Evolutionary conservation across 1,140 invertebrate genomes (phyloP).

Genomic region (Spodoptera frugiperda): DNA sequence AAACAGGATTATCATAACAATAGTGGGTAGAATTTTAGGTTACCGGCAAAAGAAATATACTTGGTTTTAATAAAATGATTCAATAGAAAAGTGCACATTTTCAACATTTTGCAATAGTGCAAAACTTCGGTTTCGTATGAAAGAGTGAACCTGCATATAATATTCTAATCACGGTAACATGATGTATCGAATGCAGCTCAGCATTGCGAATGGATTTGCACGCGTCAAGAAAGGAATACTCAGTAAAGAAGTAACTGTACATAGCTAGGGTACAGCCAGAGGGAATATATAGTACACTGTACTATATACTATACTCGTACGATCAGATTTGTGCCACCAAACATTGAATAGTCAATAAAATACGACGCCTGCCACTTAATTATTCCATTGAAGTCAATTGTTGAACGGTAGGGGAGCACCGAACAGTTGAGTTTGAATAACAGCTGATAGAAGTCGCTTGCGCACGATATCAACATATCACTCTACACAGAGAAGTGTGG

Average conservation of each 20-base stretch:
- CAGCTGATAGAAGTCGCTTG: constrained; percentile 52
- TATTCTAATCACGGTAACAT: too few relatives aligned
- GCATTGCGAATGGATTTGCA: background rate
- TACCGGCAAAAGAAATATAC: too few relatives aligned
- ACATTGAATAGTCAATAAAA: constrained; percentile 1
- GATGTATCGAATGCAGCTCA: too few relatives aligned
- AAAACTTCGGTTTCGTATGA: too few relatives aligned
- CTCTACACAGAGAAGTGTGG: background rate
- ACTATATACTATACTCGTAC: too few relatives aligned
- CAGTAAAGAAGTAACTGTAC: background rate
- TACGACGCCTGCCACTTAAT: constrained; percentile 59
- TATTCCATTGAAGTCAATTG: constrained; percentile 77
- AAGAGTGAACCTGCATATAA: too few relatives aligned
- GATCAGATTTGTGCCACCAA: background rate
- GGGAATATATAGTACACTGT: too few relatives aligned
- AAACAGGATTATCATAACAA: too few relatives aligned
- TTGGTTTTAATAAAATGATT: too few relatives aligned
- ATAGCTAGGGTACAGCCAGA: background rate
- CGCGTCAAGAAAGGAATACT: background rate
- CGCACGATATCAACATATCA: constrained; percentile 15
- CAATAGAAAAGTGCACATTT: too few relatives aligned
- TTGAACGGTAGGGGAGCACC: constrained; percentile 49
- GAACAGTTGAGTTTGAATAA: constrained; percentile 43
- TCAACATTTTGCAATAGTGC: too few relatives aligned
- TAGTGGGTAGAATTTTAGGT: too few relatives aligned